Percentiles rank a stretch among this genome's conserved stretches.
Conservation (phyloP, 2,797 vertebrate species). For the Alcedo quadribrachys region DNA sequence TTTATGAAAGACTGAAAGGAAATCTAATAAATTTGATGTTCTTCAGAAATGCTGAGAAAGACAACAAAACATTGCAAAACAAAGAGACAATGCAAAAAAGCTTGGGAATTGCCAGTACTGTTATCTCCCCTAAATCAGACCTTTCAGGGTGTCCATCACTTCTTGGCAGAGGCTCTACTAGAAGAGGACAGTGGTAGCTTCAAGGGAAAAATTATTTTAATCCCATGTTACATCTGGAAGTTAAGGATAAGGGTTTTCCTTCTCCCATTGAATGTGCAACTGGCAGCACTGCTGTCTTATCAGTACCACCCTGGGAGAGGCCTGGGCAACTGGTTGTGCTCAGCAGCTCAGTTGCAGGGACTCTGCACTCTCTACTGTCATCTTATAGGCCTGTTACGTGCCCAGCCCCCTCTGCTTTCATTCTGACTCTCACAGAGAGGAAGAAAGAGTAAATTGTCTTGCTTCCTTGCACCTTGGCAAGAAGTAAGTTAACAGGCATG, state of each 20-base stretch:
- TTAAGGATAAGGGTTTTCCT: not conserved
- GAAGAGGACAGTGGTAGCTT: not conserved
- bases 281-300: not conserved
- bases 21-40: not conserved
- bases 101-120: not conserved
- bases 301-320: not conserved
- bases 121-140: not conserved
- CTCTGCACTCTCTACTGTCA: not conserved
- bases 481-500: not conserved
- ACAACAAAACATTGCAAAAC: not conserved
- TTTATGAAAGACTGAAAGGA: constrained; percentile 20
- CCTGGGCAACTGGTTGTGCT: not conserved
- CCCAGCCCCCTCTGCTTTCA: not conserved
- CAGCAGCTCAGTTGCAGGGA: not conserved
- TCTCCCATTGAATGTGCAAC: not conserved
- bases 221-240: not conserved
- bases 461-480: too few relatives aligned
- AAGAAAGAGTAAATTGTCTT: not conserved
- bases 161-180: not conserved
- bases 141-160: not conserved
- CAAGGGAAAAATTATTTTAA: not conserved
- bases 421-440: not conserved
- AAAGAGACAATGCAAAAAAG: not conserved
- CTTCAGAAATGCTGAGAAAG: not conserved
- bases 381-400: not conserved